Base-by-base conservation (phyloP, 2,113 vertebrate species). In the Percina caprodes region DNA sequence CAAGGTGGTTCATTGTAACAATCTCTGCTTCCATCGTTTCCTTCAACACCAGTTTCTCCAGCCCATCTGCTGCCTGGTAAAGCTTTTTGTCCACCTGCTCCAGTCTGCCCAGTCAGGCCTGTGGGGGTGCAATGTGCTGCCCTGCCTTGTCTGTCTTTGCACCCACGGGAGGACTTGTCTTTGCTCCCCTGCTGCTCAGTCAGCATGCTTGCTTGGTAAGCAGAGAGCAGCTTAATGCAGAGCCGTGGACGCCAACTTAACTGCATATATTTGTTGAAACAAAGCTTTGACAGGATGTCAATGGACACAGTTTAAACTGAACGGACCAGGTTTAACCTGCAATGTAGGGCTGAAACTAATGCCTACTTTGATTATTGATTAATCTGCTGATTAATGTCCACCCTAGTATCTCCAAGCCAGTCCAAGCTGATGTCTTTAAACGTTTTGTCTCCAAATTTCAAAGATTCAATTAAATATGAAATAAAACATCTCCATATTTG, bases 141-240 rank as follows among this genome's bases (percentile, higher is more conserved):
- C 52, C 42, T 58, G 39, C 12, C 51, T 55, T 3, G 6, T 65
- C 21, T 48, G 35, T 55, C 13, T 70, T 24, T 59, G 55, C 49
- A 56, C 65, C 79, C 65, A 63, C 35, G 39, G 54, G 68, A 72
- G 21, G 45, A 77, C 12, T 60, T 65, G 60, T 58, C 14, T 63
- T 61, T 72, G 52, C 62, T 54, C 39, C 24, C 42, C 69, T 72
- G 71, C 54, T 74, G 30, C 45, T 54, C 56, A 62, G 45, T 61
- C 35, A 62, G 61, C 54, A 35, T 33, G 60, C 33, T 15, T 24
- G 45, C 54, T 68, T 59, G 30, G 33, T 48, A 55, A 61, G 69
- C 69, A 62, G 30, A 56, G 49, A 30, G 42, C 26, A 26, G 80
- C 49, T 54, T 62, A 24, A 59, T 69, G 35, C 67, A 65, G 65